phyloP scores from a whole-genome alignment of 2,888 invertebrate genomes.

The Smittia aterrima region DNA sequence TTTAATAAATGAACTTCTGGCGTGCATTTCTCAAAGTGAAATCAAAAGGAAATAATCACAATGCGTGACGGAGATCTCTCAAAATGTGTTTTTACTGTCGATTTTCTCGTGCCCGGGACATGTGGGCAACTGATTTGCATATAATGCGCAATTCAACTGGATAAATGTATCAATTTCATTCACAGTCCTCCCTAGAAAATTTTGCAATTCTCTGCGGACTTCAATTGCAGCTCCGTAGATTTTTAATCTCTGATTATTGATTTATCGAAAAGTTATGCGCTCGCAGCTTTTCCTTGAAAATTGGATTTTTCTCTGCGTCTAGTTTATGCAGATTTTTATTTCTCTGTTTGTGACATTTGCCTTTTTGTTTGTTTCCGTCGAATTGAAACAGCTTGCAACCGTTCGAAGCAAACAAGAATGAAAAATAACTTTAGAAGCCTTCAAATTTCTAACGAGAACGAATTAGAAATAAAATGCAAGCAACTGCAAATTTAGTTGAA shows the following conservation, averaged over 20 bases:
- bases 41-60: slow-evolving; percentile 26
- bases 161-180: slow-evolving; percentile 38
- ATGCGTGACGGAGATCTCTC: slow-evolving; percentile 31
- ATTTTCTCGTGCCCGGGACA: neutral
- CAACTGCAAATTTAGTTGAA: neutral
- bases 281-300: neutral
- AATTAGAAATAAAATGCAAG: neutral
- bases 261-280: neutral
- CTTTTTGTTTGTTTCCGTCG: neutral
- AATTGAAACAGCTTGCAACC: neutral
- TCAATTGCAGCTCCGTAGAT: neutral
- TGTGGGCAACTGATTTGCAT: slow-evolving; percentile 40
- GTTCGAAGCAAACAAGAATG: neutral
- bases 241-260: slow-evolving; percentile 17
- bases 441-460: neutral
- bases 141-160: slow-evolving; percentile 1
- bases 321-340: neutral
- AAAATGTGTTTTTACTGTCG: neutral
- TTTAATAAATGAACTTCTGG: slow-evolving; percentile 15
- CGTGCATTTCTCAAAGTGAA: neutral
- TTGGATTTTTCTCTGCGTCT: neutral
- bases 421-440: neutral
- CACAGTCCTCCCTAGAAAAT: neutral
- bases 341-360: neutral
- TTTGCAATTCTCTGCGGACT: slow-evolving; percentile 6